Evolutionary conservation across 2,113 vertebrate species (phyloP).

Genomic region (Notarius lentiginosus): DNA sequence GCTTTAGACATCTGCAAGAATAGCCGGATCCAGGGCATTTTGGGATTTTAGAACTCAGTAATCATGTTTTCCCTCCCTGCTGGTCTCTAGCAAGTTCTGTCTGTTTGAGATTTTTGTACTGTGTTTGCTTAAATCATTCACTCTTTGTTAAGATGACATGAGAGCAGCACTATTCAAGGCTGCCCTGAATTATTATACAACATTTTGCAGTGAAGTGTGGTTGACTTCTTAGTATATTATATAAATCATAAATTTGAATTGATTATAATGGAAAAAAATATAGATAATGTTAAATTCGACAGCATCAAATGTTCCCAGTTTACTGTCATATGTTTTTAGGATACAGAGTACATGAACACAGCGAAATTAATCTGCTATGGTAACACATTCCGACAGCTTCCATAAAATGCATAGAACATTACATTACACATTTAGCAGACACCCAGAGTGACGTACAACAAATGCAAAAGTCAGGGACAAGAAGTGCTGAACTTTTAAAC

Average conservation of each 20-base stretch:
- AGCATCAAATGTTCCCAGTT: too few relatives aligned
- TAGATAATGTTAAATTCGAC: neutral
- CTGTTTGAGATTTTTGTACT: slow-evolving; percentile 1
- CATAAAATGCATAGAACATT: neutral
- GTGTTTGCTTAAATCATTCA: neutral
- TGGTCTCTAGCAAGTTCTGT: slow-evolving; percentile 5
- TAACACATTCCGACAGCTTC: neutral
- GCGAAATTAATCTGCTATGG: neutral
- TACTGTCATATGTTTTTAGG: too few relatives aligned
- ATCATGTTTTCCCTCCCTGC: neutral
- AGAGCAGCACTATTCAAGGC: neutral
- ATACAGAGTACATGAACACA: neutral
- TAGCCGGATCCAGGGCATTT: slow-evolving; percentile 27
- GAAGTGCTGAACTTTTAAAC: too few relatives aligned
- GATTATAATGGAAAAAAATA: too few relatives aligned
- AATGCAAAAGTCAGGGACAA: too few relatives aligned
- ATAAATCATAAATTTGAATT: neutral
- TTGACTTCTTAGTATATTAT: neutral
- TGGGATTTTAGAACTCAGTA: slow-evolving; percentile 20
- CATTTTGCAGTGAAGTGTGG: neutral
- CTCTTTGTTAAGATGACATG: neutral
- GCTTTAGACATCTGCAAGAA: neutral
- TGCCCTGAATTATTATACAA: neutral
- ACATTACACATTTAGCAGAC: too few relatives aligned
- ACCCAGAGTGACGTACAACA: too few relatives aligned